Evolutionary conservation across 30 jellyfish, hydroid and myxozoan genomes (phyloP).

Genomic region (Catostylus mosaicus): DNA sequence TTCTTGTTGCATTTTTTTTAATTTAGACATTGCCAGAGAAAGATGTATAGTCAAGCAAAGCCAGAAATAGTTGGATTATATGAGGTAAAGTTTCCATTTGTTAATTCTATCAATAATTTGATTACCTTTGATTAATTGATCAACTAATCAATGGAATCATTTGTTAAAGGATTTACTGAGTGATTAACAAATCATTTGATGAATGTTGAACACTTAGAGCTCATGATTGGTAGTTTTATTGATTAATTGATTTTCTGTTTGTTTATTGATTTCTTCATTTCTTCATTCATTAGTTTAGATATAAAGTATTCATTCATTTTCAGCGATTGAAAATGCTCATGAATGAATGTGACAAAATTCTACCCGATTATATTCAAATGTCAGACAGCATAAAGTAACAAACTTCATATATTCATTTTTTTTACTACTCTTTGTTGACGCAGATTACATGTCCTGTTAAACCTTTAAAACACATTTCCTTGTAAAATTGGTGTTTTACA

Average conservation of each 20-base stretch:
- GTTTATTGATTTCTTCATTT: too few species aligned
- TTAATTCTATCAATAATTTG: not conserved
- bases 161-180: not conserved
- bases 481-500: too few species aligned
- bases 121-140: not conserved
- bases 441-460: too few species aligned
- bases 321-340: constrained; percentile 70
- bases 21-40: constrained; percentile 66
- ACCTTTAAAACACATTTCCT: too few species aligned
- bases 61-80: constrained; percentile 52
- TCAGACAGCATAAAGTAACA: constrained; percentile 88
- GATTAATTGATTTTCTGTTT: not conserved
- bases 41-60: constrained; percentile 50
- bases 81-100: constrained; percentile 48
- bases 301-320: not conserved
- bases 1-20: not conserved
- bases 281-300: not conserved
- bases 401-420: too few species aligned
- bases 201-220: too few species aligned
- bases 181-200: not conserved
- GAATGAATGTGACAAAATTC: constrained; percentile 70
- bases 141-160: not conserved
- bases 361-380: constrained; percentile 79
- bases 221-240: too few species aligned
- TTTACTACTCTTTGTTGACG: too few species aligned